A percentile compares a stretch with the other conserved stretches of the same genome.
These are phyloP conservation scores for Orthonychiurus folsomi DNA, from an alignment of 2,888 invertebrate species.

Conservation along the genomic window DNA sequence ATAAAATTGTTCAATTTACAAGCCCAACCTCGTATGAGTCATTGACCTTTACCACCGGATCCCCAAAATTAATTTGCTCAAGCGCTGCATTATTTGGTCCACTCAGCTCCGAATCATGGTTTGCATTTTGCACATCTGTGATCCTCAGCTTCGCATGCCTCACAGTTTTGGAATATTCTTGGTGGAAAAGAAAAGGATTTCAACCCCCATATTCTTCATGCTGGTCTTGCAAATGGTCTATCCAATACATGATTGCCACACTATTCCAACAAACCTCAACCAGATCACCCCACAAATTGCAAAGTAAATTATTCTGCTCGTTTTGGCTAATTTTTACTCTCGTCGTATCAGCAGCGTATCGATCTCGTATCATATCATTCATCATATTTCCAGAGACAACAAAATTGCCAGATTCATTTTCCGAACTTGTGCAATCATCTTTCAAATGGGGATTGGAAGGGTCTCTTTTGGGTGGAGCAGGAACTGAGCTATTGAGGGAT, in stretches of 20 bases:
- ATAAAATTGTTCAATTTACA: not conserved
- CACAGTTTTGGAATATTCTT: not conserved
- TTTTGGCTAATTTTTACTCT: constrained; percentile 20
- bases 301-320: constrained; percentile 9
- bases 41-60: constrained; percentile 20
- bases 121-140: not conserved
- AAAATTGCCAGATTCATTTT: constrained; percentile 19
- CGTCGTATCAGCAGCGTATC: constrained; percentile 23
- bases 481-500: constrained; percentile 15
- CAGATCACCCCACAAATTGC: not conserved
- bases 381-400: constrained; percentile 22
- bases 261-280: constrained; percentile 17
- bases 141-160: constrained; percentile 5
- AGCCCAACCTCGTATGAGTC: not conserved
- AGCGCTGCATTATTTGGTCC: constrained; percentile 24
- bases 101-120: constrained; percentile 14
- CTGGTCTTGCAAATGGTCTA: not conserved
- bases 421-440: constrained; percentile 13
- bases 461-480: constrained; percentile 23
- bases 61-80: constrained; percentile 13
- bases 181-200: not conserved
- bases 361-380: constrained; percentile 21
- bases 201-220: not conserved
- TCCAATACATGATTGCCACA: not conserved
- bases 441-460: constrained; percentile 16